Percentiles rank a stretch among this genome's conserved stretches.
phyloP scores from a whole-genome alignment of 2,888 invertebrate genomes.

The Hipparchia semele region DNA sequence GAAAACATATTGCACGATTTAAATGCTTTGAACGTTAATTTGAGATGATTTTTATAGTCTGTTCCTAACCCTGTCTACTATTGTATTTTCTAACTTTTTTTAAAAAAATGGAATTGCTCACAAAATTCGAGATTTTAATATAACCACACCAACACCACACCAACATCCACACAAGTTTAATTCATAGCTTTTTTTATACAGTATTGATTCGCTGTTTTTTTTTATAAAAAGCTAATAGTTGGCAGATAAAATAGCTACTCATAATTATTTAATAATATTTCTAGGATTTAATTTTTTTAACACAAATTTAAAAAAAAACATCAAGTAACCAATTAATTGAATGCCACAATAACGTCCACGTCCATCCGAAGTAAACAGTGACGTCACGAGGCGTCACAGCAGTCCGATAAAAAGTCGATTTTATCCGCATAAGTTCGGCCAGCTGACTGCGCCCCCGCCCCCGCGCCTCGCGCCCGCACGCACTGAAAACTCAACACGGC shows the following conservation, averaged over 20 bases:
- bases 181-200: not conserved
- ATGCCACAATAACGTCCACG: conserved; percentile 39
- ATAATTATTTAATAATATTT: not conserved
- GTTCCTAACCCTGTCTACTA: not conserved
- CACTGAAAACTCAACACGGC: conserved; percentile 72
- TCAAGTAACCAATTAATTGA: conserved; percentile 24
- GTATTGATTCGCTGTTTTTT: not conserved
- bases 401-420: conserved; percentile 82
- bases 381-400: conserved; percentile 81
- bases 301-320: not conserved
- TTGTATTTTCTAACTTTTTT: not conserved
- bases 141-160: not conserved
- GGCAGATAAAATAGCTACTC: too few relatives aligned
- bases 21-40: conserved; percentile 52
- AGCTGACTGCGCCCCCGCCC: conserved; percentile 77
- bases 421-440: conserved; percentile 82
- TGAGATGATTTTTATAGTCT: conserved; percentile 18
- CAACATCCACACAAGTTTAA: not conserved
- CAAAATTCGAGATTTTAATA: not conserved
- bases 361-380: conserved; percentile 76
- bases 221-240: not conserved
- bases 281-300: not conserved
- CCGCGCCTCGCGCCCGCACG: conserved; percentile 57
- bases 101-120: not conserved
- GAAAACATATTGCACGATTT: conserved; percentile 74